Percentiles rank a stretch among this genome's conserved stretches.
These are phyloP conservation scores for Ceyx margarethae DNA, from an alignment of 2,113 vertebrate genomes.

Conservation along the genomic window DNA sequence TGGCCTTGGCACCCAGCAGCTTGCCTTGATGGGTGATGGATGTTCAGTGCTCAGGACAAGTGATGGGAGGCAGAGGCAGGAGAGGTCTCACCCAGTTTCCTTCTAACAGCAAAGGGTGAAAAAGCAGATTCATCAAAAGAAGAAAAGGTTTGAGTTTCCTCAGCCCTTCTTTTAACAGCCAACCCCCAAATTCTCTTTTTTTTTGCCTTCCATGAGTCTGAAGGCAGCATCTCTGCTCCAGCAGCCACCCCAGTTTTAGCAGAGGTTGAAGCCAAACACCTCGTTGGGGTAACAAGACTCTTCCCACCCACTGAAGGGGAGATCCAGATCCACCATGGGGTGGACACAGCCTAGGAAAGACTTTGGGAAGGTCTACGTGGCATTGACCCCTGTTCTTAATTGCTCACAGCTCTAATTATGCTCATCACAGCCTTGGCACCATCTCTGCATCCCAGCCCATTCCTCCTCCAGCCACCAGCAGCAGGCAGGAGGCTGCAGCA, in stretches of 20 bases:
- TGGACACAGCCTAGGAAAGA: neutral
- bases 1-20: neutral
- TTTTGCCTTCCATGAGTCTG: too few relatives aligned
- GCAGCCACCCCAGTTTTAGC: too few relatives aligned
- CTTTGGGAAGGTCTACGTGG: neutral
- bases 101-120: neutral
- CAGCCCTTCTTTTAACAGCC: too few relatives aligned
- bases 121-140: neutral
- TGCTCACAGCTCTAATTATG: neutral
- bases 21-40: neutral
- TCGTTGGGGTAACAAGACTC: too few relatives aligned
- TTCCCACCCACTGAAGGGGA: too few relatives aligned
- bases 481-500: neutral
- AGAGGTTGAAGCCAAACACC: too few relatives aligned
- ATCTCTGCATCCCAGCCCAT: neutral
- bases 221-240: too few relatives aligned
- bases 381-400: neutral
- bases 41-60: neutral
- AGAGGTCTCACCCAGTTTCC: neutral
- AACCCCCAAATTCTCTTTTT: too few relatives aligned
- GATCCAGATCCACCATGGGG: neutral
- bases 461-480: neutral
- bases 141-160: neutral
- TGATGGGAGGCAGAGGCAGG: accelerated
- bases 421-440: neutral